phyloP scores from a whole-genome alignment of 2,888 invertebrate species.

The Nomada goodeniana region DNA sequence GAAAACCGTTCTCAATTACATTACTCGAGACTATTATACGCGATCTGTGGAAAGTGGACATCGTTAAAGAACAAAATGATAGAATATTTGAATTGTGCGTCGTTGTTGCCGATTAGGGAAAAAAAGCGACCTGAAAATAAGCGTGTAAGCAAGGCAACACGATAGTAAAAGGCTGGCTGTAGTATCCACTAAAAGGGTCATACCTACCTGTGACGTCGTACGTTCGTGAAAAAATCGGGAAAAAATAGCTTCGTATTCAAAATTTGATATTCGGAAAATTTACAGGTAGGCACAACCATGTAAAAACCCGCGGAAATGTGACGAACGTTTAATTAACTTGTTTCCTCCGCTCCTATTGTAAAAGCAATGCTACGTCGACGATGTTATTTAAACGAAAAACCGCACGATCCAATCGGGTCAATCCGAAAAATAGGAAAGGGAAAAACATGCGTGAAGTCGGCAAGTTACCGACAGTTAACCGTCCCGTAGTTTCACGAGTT shows the following conservation, averaged over 20 bases:
- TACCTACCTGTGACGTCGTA: neutral
- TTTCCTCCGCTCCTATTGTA: slow-evolving; percentile 20
- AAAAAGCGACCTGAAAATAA: slow-evolving; percentile 45
- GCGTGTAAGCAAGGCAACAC: slow-evolving; percentile 38
- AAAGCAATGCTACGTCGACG: slow-evolving; percentile 19
- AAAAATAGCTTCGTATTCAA: too few relatives aligned
- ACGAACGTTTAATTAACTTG: slow-evolving; percentile 35
- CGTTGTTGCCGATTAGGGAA: slow-evolving; percentile 12
- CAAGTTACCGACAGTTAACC: neutral
- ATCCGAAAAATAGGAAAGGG: neutral
- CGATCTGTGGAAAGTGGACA: slow-evolving; percentile 38
- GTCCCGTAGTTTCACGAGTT: neutral
- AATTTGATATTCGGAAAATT: too few relatives aligned
- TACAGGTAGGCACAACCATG: too few relatives aligned
- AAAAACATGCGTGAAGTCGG: neutral
- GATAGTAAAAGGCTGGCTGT: slow-evolving; percentile 11
- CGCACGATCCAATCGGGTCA: neutral
- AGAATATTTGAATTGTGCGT: slow-evolving; percentile 6
- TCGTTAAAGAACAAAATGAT: slow-evolving; percentile 16
- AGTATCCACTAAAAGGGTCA: neutral
- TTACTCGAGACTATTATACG: slow-evolving; percentile 17
- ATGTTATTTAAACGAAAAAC: slow-evolving; percentile 3
- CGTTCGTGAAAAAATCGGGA: too few relatives aligned
- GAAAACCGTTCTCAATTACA: neutral
- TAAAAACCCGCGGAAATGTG: slow-evolving; percentile 23